Percentiles rank a stretch among this genome's conserved stretches.
These are phyloP conservation scores for Hemicrepidius hirtus DNA, from an alignment of 2,888 invertebrate genomes.

Conservation along the genomic window DNA sequence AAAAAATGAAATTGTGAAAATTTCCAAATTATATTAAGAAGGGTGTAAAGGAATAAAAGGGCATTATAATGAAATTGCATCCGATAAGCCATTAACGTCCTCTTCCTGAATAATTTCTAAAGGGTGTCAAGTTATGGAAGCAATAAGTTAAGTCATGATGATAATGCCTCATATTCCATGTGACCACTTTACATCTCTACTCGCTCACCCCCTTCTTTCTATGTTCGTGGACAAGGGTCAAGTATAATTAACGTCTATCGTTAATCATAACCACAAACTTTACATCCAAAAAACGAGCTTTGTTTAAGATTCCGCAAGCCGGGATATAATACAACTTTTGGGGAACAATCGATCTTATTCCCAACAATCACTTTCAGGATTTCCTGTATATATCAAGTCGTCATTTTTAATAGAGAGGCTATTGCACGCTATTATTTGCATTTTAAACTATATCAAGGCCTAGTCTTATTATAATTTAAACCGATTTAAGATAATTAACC, in stretches of 20 bases:
- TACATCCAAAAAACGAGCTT: slow-evolving; percentile 44
- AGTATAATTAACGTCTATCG: slow-evolving; percentile 61
- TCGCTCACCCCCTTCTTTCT: slow-evolving; percentile 42
- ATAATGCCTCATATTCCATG: slow-evolving; percentile 40
- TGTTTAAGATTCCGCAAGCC: slow-evolving; percentile 50
- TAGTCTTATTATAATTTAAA: slow-evolving; percentile 37
- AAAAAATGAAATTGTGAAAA: too few species aligned
- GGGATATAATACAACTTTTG: neutral
- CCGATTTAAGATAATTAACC: slow-evolving; percentile 55
- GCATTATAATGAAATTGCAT: neutral
- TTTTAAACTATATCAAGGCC: slow-evolving; percentile 33
- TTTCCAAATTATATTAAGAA: neutral
- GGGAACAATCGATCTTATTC: slow-evolving; percentile 22
- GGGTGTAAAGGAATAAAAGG: too few species aligned
- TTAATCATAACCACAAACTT: slow-evolving; percentile 58
- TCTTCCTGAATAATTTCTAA: slow-evolving; percentile 21
- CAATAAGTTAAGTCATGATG: slow-evolving; percentile 50
- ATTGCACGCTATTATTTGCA: slow-evolving; percentile 18
- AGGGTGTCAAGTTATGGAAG: slow-evolving; percentile 33
- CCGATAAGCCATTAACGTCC: slow-evolving; percentile 1
- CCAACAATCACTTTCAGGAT: neutral
- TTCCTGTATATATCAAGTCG: neutral
- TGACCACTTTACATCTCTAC: slow-evolving; percentile 39
- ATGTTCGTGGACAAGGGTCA: slow-evolving; percentile 58
- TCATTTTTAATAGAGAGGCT: slow-evolving; percentile 20